Evolutionary conservation across 2,797 vertebrate genomes (phyloP).

Genomic region (Takifugu ocellatus): DNA sequence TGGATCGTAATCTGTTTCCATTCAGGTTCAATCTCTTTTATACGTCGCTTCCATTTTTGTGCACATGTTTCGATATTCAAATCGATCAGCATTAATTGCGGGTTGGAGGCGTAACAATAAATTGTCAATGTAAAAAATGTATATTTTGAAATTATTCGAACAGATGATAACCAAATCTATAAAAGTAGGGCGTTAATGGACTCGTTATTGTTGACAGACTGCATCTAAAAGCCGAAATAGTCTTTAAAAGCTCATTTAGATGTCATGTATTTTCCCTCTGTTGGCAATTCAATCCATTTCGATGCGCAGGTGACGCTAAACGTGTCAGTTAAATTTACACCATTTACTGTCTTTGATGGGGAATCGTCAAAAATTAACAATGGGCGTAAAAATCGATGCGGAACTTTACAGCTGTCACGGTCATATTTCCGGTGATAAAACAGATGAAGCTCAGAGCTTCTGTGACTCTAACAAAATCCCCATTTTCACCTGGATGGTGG

Average conservation of each 20-base stretch:
- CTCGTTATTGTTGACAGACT: no score
- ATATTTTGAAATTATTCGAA: no score
- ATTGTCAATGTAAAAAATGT: no score
- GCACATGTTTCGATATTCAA: no score
- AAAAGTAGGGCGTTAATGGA: no score
- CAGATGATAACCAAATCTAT: no score
- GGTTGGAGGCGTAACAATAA: no score
- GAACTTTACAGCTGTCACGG: constrained; percentile 62
- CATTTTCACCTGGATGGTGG: background rate
- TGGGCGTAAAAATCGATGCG: constrained; percentile 62
- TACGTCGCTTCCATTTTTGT: no score
- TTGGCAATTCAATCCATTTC: background rate
- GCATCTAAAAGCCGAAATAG: no score
- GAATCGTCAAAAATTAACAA: constrained; percentile 65
- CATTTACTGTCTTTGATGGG: constrained; percentile 55
- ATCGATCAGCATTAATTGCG: no score
- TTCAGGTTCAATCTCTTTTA: no score
- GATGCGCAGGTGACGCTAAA: constrained; percentile 1
- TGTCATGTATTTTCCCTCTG: background rate
- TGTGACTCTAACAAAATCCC: constrained; percentile 9
- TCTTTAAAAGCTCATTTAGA: background rate
- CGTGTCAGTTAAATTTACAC: constrained; percentile 43
- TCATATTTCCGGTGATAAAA: constrained; percentile 71
- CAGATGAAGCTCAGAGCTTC: constrained; percentile 38
- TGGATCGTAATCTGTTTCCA: no score